These are phyloP conservation scores for Hydrochoerus hydrochaeris DNA, from an alignment of 2,113 vertebrate species.

Conservation along the genomic window DNA sequence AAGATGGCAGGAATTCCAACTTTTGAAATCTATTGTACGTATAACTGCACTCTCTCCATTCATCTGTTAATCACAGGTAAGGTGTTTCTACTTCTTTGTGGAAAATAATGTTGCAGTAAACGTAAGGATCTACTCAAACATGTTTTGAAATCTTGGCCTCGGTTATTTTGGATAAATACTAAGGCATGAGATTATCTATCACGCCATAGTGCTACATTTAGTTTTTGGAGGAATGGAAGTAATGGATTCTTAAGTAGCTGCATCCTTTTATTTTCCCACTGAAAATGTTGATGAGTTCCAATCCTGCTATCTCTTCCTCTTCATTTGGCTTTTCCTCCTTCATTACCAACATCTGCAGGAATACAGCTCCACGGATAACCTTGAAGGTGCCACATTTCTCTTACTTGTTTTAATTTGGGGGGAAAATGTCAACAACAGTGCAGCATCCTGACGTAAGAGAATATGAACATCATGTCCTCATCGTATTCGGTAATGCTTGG, in stretches of 20 bases:
- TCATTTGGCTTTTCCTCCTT: neutral
- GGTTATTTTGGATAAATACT: neutral
- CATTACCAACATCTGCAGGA: neutral
- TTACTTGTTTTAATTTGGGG: neutral
- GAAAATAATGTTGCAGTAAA: neutral
- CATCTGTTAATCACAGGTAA: neutral
- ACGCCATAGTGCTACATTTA: neutral
- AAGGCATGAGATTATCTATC: neutral
- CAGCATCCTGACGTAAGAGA: neutral
- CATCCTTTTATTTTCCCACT: neutral
- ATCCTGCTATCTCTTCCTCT: neutral
- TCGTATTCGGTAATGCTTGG: neutral
- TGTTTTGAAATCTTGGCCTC: neutral
- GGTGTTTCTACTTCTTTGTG: neutral
- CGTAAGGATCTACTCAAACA: neutral
- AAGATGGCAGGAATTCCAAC: neutral
- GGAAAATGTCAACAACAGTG: neutral
- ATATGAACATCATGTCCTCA: too few species aligned
- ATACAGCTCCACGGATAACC: neutral
- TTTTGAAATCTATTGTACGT: too few species aligned
- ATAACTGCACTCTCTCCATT: neutral
- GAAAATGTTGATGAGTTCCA: neutral
- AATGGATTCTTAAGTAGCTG: neutral
- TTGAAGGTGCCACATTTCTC: neutral
- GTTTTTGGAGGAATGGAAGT: neutral